Evolutionary conservation across 2,113 vertebrate genomes (phyloP).

Genomic region (Ciconia stormi): DNA sequence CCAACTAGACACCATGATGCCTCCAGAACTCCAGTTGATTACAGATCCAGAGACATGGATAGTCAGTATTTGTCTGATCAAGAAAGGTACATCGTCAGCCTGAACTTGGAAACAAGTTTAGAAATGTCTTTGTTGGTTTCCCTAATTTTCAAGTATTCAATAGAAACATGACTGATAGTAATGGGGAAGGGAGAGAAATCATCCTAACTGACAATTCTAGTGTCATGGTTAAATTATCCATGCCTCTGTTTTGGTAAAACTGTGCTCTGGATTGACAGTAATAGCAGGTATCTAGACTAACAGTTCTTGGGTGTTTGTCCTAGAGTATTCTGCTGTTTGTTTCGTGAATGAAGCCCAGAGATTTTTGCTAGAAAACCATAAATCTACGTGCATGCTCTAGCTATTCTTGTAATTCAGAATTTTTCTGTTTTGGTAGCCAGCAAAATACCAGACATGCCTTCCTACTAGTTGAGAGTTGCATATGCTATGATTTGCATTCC

Average conservation of each 20-base stretch:
- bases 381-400: not conserved
- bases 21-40: conserved; percentile 84
- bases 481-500: not conserved
- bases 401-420: not conserved
- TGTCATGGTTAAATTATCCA: not conserved
- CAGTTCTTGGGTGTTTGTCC: not conserved
- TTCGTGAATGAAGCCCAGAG: not conserved
- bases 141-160: not conserved
- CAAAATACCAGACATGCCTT: not conserved
- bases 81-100: conserved; percentile 88
- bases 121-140: not conserved
- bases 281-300: not conserved
- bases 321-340: not conserved
- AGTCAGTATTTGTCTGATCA: conserved; percentile 93
- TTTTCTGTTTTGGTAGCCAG: not conserved
- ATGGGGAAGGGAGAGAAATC: not conserved
- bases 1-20: conserved; percentile 91
- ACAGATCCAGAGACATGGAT: conserved; percentile 87
- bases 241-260: not conserved
- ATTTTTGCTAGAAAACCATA: not conserved
- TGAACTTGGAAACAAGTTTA: not conserved
- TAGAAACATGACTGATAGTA: not conserved
- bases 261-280: not conserved
- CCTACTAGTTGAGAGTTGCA: not conserved
- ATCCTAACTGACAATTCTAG: not conserved